Percentiles rank a stretch among this genome's conserved stretches.
phyloP scores from a whole-genome alignment of 2,888 invertebrate genomes.

The Periphyllus acericola region DNA sequence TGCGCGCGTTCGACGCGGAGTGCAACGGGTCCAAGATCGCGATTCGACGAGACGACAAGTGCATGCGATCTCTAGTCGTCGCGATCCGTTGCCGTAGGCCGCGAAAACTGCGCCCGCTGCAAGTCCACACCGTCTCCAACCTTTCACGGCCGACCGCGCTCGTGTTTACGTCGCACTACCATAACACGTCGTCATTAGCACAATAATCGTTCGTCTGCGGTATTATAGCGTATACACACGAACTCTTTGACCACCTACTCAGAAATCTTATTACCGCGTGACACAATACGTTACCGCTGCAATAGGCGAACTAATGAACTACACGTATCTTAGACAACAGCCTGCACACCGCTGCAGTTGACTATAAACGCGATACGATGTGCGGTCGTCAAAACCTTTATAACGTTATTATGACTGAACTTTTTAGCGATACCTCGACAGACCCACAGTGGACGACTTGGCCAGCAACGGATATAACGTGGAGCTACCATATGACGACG shows the following conservation, averaged over 20 bases:
- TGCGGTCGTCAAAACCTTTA: background rate
- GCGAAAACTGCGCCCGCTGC: no score
- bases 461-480: constrained; percentile 63
- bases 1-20: background rate
- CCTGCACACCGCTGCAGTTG: background rate
- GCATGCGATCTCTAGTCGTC: no score
- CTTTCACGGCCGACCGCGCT: no score
- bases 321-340: background rate
- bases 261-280: background rate
- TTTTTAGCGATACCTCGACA: constrained; percentile 65
- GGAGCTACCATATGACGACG: constrained; percentile 64
- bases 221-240: no score
- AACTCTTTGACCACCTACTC: background rate
- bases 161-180: no score
- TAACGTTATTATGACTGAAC: constrained; percentile 46
- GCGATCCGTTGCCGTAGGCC: no score
- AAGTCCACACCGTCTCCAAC: no score
- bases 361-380: background rate
- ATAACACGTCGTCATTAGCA: no score
- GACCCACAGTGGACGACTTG: constrained; percentile 69
- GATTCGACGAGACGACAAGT: no score
- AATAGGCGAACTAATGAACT: background rate
- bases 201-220: no score
- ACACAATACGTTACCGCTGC: background rate
- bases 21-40: no score